Percentiles rank a stretch among this genome's conserved stretches.
Evolutionary conservation across 2,888 invertebrate genomes (phyloP).

Genomic region (Synergus umbraculus): DNA sequence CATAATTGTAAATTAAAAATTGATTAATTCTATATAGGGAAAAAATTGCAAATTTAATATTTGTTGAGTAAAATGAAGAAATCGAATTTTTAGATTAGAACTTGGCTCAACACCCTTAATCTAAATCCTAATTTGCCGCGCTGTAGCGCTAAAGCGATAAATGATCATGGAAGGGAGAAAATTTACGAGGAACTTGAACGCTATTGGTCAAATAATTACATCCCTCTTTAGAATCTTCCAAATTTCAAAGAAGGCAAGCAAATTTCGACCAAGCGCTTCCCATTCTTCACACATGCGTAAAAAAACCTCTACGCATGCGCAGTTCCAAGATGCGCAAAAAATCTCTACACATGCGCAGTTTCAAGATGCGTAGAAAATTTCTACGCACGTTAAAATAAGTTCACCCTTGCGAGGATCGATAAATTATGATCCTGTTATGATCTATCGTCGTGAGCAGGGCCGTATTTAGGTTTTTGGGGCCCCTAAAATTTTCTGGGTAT

Average conservation of each 20-base stretch:
- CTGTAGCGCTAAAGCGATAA: background rate
- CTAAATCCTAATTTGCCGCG: background rate
- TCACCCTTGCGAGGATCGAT: background rate
- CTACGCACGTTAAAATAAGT: background rate
- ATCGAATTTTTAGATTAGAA: no score
- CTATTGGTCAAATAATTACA: background rate
- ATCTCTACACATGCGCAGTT: background rate
- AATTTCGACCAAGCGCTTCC: background rate
- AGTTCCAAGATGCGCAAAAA: background rate
- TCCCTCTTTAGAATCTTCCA: background rate
- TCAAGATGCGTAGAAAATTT: background rate
- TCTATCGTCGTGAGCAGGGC: background rate
- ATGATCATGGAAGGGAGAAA: background rate
- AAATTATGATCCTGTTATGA: background rate
- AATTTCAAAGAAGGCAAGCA: background rate
- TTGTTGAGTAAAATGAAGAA: no score
- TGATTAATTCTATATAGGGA: no score
- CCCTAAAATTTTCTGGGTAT: no score
- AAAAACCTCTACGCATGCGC: background rate
- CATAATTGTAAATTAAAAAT: no score
- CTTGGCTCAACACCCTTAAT: background rate
- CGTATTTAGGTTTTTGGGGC: no score
- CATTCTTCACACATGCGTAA: no score
- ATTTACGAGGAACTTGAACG: background rate
- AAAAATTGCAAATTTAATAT: no score